phyloP scores from a whole-genome alignment of 1,140 invertebrate species.

The Ceratitis capitata region DNA sequence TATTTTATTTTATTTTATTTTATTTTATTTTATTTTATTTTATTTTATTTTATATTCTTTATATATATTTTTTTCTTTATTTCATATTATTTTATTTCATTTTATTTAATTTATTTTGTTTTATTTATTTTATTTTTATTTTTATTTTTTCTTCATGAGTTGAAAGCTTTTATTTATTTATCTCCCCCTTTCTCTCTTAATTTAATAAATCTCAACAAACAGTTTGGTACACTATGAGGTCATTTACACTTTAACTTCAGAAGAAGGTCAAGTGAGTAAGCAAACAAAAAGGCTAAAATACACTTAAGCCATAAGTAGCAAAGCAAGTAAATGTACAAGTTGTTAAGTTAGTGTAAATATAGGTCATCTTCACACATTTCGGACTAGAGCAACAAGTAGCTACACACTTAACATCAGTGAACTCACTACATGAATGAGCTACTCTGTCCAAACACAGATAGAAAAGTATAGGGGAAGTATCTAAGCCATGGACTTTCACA shows the following conservation, averaged over 20 bases:
- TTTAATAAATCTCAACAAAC: no score
- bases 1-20: no score
- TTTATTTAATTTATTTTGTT: no score
- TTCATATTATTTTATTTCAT: no score
- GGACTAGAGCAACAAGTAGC: background rate
- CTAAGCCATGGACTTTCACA: background rate
- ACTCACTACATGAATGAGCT: background rate
- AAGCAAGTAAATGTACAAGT: background rate
- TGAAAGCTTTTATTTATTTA: no score
- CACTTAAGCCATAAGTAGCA: background rate
- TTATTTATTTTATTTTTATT: no score
- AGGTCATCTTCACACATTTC: background rate
- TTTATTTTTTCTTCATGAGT: no score
- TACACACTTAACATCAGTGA: background rate
- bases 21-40: no score
- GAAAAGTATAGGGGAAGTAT: no score
- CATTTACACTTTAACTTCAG: background rate
- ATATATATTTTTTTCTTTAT: no score
- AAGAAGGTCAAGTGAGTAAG: background rate
- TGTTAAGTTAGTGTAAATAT: background rate
- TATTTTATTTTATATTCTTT: no score
- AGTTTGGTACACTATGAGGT: background rate
- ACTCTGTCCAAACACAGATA: background rate
- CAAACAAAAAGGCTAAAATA: background rate
- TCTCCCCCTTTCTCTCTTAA: no score